phyloP scores from a whole-genome alignment of 1,140 invertebrate genomes.

The Pseudomyrmex flavicornis region DNA sequence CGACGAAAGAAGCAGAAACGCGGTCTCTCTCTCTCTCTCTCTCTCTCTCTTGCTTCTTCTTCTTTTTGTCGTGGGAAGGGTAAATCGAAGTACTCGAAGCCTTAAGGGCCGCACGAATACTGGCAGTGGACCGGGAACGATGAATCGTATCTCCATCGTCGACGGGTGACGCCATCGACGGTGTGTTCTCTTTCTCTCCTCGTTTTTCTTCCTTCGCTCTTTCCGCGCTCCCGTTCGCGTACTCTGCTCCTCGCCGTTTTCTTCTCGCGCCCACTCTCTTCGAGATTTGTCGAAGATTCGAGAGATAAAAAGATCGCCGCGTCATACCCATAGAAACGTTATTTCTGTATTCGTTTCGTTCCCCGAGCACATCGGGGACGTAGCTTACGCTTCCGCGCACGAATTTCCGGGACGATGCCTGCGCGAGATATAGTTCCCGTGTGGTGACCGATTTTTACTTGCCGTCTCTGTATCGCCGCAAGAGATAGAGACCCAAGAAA shows the following conservation, averaged over 20 bases:
- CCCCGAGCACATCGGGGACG: slow-evolving; percentile 30
- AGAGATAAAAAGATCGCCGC: slow-evolving; percentile 71
- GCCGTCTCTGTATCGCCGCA: not conserved
- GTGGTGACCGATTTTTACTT: slow-evolving; percentile 46
- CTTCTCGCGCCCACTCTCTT: slow-evolving; percentile 3
- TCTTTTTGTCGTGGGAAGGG: slow-evolving; percentile 7
- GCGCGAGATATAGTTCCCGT: slow-evolving; percentile 44
- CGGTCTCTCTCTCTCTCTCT: no score
- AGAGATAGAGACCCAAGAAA: slow-evolving; percentile 16
- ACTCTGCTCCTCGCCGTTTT: slow-evolving; percentile 5
- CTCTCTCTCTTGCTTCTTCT: not conserved
- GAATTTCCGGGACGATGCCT: slow-evolving; percentile 58
- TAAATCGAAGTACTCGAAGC: slow-evolving; percentile 61
- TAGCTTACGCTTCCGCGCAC: slow-evolving; percentile 44
- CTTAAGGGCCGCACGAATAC: slow-evolving; percentile 57
- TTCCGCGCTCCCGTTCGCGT: slow-evolving; percentile 1
- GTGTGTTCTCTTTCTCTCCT: slow-evolving; percentile 5
- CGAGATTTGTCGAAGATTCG: slow-evolving; percentile 43
- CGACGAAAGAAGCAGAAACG: not conserved
- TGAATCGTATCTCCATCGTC: slow-evolving; percentile 63
- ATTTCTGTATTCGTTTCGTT: slow-evolving; percentile 61
- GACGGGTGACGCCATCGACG: slow-evolving; percentile 33
- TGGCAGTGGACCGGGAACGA: slow-evolving; percentile 62
- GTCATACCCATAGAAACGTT: slow-evolving; percentile 70
- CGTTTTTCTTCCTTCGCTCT: not conserved